These are phyloP conservation scores for Eurytoma adleriae DNA, from an alignment of 2,888 invertebrate genomes.

Conservation along the genomic window DNA sequence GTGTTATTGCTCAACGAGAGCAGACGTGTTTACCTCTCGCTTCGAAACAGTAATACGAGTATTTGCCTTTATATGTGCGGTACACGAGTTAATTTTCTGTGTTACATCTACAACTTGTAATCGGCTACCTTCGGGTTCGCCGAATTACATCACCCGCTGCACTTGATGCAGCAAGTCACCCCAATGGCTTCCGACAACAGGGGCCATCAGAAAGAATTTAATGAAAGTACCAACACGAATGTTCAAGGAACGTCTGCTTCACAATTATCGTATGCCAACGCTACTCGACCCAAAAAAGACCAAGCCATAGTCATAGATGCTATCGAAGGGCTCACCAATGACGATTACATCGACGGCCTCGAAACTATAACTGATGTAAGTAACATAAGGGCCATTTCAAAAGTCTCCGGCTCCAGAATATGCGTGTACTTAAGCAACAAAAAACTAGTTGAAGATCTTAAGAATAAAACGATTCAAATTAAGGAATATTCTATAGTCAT, in stretches of 20 bases:
- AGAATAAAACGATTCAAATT: constrained; percentile 12
- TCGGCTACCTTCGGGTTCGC: background rate
- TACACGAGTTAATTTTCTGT: background rate
- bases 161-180: background rate
- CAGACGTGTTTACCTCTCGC: background rate
- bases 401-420: constrained; percentile 19
- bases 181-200: background rate
- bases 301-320: background rate
- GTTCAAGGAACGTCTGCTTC: too few species aligned
- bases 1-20: background rate
- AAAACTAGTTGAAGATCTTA: constrained; percentile 2
- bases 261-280: too few species aligned
- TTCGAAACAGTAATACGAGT: background rate
- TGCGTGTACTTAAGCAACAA: background rate
- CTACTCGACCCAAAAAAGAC: background rate
- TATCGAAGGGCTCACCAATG: background rate
- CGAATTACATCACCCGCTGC: background rate
- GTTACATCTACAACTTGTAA: background rate
- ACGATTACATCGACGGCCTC: constrained; percentile 6
- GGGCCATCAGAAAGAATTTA: background rate
- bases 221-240: background rate
- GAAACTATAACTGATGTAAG: background rate
- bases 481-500: constrained; percentile 2
- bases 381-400: constrained; percentile 10
- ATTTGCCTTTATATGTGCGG: background rate